Base-by-base conservation (phyloP, 2,797 vertebrate species). In the Falco cherrug region DNA sequence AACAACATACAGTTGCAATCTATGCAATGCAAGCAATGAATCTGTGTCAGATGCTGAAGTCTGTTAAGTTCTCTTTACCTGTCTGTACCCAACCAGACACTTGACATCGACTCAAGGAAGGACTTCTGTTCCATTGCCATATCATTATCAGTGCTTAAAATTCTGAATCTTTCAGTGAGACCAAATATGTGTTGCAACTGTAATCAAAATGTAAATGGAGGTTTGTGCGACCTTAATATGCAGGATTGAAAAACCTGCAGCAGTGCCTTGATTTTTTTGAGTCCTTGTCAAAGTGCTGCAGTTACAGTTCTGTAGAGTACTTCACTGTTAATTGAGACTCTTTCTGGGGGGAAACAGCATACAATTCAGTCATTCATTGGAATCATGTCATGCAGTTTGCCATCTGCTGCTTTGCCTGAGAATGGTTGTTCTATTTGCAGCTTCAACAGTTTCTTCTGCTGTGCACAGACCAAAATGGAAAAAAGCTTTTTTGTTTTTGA, bases 371-470 rank as follows among this genome's bases (percentile, higher is more conserved):
- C 87, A 84, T 87, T 94, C 71, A 83, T 8, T 85, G 57, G 75
- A 92, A 57, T 83, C 78, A 39, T 35, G 71, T 89, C 64, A 53
- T 85, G 60, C 74, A 92, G 89, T 90, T 94, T 94, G 92, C 90
- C 93, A 95, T 93, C 92, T 96, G 95, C 85, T 94, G 57, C 83
- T 90, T 94, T 92, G 83, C 84, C 82, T 93, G 87, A 61, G 67
- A 91, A 65, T 77, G 71, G 15, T 63, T 65, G 59, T 93, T 91
- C 90, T 95, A n/a, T 91, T 94, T 92, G 87, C 80, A 93, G 70
- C 82, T 94, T 96, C 73, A 86, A 68, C 51, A 54, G 37, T 68
- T 93, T 90, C 80, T 95, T 91, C 63, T 77, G 84, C 84, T 93
- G 48, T 71, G 47, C 73, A 53, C 57, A 81, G 54, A 37, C 20